Conservation (phyloP, 2,888 invertebrate species). For the Polydrusus tereticollis region DNA sequence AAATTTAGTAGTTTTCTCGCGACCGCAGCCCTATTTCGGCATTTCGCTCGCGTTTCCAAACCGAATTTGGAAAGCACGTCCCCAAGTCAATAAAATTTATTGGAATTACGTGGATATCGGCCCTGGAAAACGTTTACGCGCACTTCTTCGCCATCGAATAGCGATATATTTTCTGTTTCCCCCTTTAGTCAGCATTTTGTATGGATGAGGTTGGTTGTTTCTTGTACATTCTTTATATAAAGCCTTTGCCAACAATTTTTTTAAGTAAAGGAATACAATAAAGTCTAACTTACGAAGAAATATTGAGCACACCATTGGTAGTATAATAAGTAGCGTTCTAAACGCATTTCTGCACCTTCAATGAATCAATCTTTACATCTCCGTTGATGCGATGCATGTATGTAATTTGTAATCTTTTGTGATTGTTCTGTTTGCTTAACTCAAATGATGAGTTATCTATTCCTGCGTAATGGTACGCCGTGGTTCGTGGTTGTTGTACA, state of each 20-base stretch:
- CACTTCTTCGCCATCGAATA: constrained; percentile 24
- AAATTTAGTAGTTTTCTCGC: constrained; percentile 39
- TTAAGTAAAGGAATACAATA: background rate
- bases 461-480: background rate
- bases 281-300: no score
- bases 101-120: constrained; percentile 66
- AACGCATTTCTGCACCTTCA: background rate
- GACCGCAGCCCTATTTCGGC: constrained; percentile 18
- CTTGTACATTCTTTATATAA: background rate
- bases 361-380: background rate
- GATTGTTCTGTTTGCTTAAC: constrained; percentile 13
- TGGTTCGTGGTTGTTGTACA: constrained; percentile 3
- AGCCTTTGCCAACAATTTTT: background rate
- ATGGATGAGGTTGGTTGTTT: background rate
- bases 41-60: constrained; percentile 53
- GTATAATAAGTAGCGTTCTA: background rate
- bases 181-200: constrained; percentile 11
- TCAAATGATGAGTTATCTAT: background rate
- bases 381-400: background rate
- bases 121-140: constrained; percentile 40
- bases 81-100: constrained; percentile 66
- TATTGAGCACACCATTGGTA: no score
- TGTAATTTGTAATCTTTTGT: constrained; percentile 5
- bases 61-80: constrained; percentile 65
- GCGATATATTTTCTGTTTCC: constrained; percentile 7